Percentiles rank a stretch among this genome's conserved stretches.
These are phyloP conservation scores for Mellilla xanthometata DNA, from an alignment of 2,888 invertebrate genomes.

Conservation along the genomic window DNA sequence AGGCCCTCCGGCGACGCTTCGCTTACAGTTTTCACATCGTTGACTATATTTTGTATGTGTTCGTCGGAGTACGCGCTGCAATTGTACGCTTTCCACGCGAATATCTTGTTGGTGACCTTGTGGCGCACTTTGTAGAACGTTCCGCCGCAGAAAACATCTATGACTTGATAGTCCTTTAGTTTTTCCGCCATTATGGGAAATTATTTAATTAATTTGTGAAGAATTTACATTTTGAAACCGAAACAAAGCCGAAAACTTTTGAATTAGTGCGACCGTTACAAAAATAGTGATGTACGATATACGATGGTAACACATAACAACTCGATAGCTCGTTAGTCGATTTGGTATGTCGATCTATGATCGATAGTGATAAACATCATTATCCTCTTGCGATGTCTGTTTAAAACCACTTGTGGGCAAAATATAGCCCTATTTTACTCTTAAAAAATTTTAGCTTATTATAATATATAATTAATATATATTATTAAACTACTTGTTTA, in stretches of 20 bases:
- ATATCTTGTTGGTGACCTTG: conserved; percentile 77
- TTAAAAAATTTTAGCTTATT: no score
- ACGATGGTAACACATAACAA: no score
- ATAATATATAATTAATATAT: no score
- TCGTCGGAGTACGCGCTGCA: conserved; percentile 66
- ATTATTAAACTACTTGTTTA: no score
- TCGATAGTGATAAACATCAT: no score
- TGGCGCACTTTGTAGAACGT: conserved; percentile 79
- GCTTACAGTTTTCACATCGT: conserved; percentile 71
- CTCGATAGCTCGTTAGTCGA: no score
- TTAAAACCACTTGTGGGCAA: no score
- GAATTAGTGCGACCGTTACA: conserved; percentile 61
- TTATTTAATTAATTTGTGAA: conserved; percentile 28
- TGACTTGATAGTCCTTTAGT: conserved; percentile 75
- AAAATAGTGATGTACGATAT: conserved; percentile 48
- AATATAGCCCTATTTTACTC: no score
- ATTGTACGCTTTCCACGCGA: conserved; percentile 77
- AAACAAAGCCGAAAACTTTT: conserved; percentile 71
- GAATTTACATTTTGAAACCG: conserved; percentile 67
- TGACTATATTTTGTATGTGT: conserved; percentile 68
- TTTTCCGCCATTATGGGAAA: conserved; percentile 61
- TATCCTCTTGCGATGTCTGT: no score
- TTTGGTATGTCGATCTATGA: no score
- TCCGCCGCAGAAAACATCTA: conserved; percentile 74
- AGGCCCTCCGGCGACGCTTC: conserved; percentile 58